Evolutionary conservation across 2,888 invertebrate genomes (phyloP).

Genomic region (Pheosia gnoma): DNA sequence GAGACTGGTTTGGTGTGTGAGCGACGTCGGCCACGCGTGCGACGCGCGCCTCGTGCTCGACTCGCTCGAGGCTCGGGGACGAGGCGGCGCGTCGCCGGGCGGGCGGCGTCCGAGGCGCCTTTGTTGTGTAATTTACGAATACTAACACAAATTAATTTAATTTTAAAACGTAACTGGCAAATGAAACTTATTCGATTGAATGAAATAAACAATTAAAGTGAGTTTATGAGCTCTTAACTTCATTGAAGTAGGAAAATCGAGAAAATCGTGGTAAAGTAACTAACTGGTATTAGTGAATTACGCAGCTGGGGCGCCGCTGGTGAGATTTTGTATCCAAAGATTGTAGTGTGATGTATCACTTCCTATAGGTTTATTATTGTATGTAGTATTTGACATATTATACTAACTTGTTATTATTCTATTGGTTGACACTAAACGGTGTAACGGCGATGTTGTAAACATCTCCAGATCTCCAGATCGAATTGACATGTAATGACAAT

Average conservation of each 20-base stretch:
- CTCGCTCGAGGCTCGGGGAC: neutral
- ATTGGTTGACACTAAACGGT: slow-evolving; percentile 69
- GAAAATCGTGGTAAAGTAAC: neutral
- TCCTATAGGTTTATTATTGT: slow-evolving; percentile 79
- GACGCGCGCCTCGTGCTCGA: neutral
- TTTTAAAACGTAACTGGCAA: neutral
- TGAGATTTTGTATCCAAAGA: slow-evolving; percentile 81
- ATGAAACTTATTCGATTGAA: neutral
- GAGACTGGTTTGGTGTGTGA: slow-evolving; percentile 71
- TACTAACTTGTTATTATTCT: slow-evolving; percentile 73
- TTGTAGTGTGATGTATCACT: slow-evolving; percentile 79
- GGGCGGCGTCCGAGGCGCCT: slow-evolving; percentile 28
- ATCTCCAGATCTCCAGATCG: slow-evolving; percentile 69
- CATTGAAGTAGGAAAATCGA: neutral
- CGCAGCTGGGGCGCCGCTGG: slow-evolving; percentile 49
- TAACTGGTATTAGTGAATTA: slow-evolving; percentile 18
- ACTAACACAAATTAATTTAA: slow-evolving; percentile 19
- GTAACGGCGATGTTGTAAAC: slow-evolving; percentile 56
- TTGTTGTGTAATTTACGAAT: slow-evolving; percentile 30
- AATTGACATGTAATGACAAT: slow-evolving; percentile 40
- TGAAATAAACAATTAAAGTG: neutral
- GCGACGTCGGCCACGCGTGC: slow-evolving; percentile 24
- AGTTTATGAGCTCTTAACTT: neutral
- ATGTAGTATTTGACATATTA: slow-evolving; percentile 69
- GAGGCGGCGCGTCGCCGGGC: slow-evolving; percentile 17